Base-by-base conservation (phyloP, 2,113 vertebrate species). In the Glareola pratincola region DNA sequence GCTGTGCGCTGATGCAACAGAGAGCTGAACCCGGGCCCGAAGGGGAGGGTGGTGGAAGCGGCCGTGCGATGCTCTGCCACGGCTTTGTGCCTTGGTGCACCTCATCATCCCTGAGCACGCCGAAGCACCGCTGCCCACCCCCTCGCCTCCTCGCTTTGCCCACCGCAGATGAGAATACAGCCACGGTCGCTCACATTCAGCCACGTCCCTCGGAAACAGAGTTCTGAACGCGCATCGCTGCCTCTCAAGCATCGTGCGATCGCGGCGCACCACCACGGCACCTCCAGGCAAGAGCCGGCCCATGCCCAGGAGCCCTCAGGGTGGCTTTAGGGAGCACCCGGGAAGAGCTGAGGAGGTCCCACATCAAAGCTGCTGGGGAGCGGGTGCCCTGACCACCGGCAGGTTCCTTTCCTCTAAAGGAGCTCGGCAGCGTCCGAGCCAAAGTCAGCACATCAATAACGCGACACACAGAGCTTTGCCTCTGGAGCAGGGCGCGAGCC, bases 211-310 rank as follows among this genome's bases (percentile, higher is more conserved):
- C 19, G 45, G 50, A 16, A 60, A 27, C 0, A 12, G 41, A 14
- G 30, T 14, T 36, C 3, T 0, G 21, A 10, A 4, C 4, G 0
- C 1, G 4, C 50, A 80, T 15, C 69, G 39, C n/a, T 5, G 3
- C 37, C 11, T 54, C 78, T 59, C 43, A 4, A 5, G 29, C 32
- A 0, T 1, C 6, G 39, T 14, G 45, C 8, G 24, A 6, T 8
- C 6, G 1, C 0, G 37, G 22, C 78, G 57, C 64, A 36, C 37
- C 75, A 13, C 8, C 32, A 2, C 2, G 14, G 20, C 39, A 19
- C 9, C 54, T 43, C 80, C 30, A 26, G 37, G 4, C n/a, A 9
- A 37, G 53, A 39, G 22, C 29, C 5, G n/a, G 47, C 37, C 82
- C 29, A 0, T 32, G 50, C 45, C 37, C 68, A 37, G 71, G 41